Base-by-base conservation (phyloP, 2,797 vertebrate genomes). In the Acanthornis magna region DNA sequence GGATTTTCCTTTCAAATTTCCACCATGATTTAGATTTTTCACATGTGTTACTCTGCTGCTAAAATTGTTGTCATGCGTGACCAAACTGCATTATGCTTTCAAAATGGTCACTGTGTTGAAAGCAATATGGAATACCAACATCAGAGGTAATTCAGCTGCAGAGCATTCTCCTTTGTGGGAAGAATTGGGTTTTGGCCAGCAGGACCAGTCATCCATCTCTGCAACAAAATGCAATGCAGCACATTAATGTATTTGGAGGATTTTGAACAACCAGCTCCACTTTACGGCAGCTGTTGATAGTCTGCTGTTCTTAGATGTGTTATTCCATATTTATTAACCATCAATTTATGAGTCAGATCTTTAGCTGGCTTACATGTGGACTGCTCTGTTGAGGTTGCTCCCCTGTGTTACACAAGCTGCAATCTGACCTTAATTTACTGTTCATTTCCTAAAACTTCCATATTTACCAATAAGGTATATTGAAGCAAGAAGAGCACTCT, bases 1-100 rank as follows among this genome's bases (percentile, higher is more conserved):
- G 66, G 43, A 79, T 94, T 90, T 95, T 73, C 40, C 38, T 88
- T 85, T 80, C 73, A 84, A 66, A 84, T 78, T 88, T 94, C 58
- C 26, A 66, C 5, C 29, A 63, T 15, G 15, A 85, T 76, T 90
- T 88, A 81, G 36, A 68, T 84, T 94, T 85, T 88, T 92, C 57
- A 30, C 1, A 29, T 51, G 5, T 50, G 43, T 55, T 81, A 58
- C 10, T 87, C 42, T 68, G 40, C n/a, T 79, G 60, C 13, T 90
- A 75, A 88, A 66, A 68, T n/a, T 50, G 54, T 68, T 84, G 79
- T 60, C 71, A 45, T 81, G 68, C 53, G 80, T 82, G 74, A 79
- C 60, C 51, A 76, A 94, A 91, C 29, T 40, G 23, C 68, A 74
- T 85, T 83, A 60, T 45, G 53, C 19, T 83, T 91, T 88, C 78